Evolutionary conservation across 1,140 invertebrate species (phyloP).

Genomic region (Zaprionus inermis): DNA sequence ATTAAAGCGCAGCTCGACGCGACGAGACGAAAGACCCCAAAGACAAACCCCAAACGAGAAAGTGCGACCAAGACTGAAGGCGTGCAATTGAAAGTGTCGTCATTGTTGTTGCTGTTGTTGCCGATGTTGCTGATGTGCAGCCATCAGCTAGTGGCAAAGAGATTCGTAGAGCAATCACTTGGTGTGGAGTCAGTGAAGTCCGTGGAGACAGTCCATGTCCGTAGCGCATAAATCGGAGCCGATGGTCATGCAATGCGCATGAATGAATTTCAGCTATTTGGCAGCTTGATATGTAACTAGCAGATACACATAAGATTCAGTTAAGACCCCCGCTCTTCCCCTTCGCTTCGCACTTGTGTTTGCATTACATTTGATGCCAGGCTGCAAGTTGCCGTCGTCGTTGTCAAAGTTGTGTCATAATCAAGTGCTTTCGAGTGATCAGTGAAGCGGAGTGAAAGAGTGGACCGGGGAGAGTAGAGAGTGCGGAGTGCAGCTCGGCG

Average conservation of each 20-base stretch:
- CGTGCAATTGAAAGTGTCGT: slow-evolving; percentile 77
- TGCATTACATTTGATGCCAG: slow-evolving; percentile 27
- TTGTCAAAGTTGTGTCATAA: slow-evolving; percentile 49
- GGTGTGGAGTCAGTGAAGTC: slow-evolving; percentile 1
- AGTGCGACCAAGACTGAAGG: slow-evolving; percentile 56
- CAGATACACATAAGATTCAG: slow-evolving; percentile 33
- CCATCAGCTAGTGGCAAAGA: slow-evolving; percentile 52
- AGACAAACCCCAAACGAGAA: slow-evolving; percentile 50
- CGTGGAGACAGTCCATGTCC: slow-evolving; percentile 29
- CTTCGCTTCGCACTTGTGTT: slow-evolving; percentile 39
- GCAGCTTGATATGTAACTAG: slow-evolving; percentile 35
- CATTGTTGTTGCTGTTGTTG: slow-evolving; percentile 49
- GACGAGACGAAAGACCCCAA: slow-evolving; percentile 26
- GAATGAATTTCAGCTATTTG: slow-evolving; percentile 44
- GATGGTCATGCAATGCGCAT: slow-evolving; percentile 43
- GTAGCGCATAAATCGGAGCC: slow-evolving; percentile 28
- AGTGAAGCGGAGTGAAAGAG: neutral
- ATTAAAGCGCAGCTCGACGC: slow-evolving; percentile 61
- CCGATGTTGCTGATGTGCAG: slow-evolving; percentile 60
- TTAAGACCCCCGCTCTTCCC: slow-evolving; percentile 7
- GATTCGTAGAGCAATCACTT: slow-evolving; percentile 1
- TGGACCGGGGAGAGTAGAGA: neutral
- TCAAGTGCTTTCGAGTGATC: slow-evolving; percentile 37
- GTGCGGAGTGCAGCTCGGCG: neutral
- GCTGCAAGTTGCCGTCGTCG: slow-evolving; percentile 8